Conservation (phyloP, 1,140 invertebrate genomes). For the Centruroides vittatus region DNA sequence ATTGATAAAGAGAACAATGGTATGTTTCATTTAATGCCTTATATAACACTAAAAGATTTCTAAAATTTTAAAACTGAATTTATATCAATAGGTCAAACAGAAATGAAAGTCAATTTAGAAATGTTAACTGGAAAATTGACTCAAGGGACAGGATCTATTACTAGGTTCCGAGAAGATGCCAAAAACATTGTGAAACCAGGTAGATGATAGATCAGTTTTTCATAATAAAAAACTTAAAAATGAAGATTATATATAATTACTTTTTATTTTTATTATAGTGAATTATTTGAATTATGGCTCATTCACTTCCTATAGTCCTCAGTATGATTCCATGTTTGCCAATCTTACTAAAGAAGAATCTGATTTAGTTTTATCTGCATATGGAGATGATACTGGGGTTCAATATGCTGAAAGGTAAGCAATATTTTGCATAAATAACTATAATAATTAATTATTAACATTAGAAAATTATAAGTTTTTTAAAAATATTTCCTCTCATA, state of each 20-base stretch:
- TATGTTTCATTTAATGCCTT: neutral
- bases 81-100: constrained; percentile 1
- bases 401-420: constrained; percentile 62
- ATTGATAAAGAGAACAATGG: neutral
- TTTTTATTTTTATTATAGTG: constrained; percentile 35
- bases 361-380: constrained; percentile 76
- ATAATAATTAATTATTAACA: too few relatives aligned
- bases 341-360: constrained; percentile 87
- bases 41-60: neutral
- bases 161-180: constrained; percentile 70
- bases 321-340: constrained; percentile 87
- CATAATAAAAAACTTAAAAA: too few relatives aligned
- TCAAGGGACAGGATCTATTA: constrained; percentile 52
- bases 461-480: neutral
- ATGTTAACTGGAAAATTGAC: constrained; percentile 61
- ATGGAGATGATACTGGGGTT: constrained; percentile 74
- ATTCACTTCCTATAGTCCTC: constrained; percentile 87
- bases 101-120: constrained; percentile 58
- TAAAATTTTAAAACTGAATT: neutral
- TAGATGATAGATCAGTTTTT: constrained; percentile 17
- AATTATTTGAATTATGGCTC: constrained; percentile 87
- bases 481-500: constrained; percentile 22
- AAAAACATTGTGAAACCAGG: constrained; percentile 68
- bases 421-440: neutral
- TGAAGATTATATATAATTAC: neutral